Evolutionary conservation across 2,797 vertebrate genomes (phyloP), one percentile per base, ranked within the genome.

Genomic region (Etheostoma perlongum): DNA sequence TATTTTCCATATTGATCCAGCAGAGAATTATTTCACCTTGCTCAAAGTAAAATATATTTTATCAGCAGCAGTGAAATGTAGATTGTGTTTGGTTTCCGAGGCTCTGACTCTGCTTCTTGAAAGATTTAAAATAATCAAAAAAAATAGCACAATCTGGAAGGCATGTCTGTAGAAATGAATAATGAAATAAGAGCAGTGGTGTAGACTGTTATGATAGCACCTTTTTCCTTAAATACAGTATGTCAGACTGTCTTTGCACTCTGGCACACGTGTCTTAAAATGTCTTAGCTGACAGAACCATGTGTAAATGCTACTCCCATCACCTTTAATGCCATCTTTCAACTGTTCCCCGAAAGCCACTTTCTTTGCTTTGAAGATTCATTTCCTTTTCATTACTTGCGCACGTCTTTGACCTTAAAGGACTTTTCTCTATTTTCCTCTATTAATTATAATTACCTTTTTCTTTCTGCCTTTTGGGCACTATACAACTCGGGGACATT

Each of bases 1-100:
- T 27, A 75, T 74, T 87, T 81, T 88, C 69, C 74, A 66, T 85
- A 92, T 91, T 67, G 90, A 91, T 90, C 82, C 68, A 53, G 25
- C 52, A 2, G 8, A 75, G 82, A 88, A 80, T 81, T 75, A 77
- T 66, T 86, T 73, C 68, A 36, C 74, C 47, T 30, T 19, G 11
- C 58, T 64, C 61, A 25, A 11, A 51, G 67, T 72, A 69, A 83
- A 64, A 82, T 9, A 71, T 66, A 62, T 79, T 61, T 60, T 59
- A 79, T 72, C 71, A 44, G 49, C 74, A 62, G 76, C 68, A 44
- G 74, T 73, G 52, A 83, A 80, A 83, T 78, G 40, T 27, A 40
- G 53, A 72, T 62, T 68, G 51, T 52, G 68, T 85, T 85, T 78
- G 61, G 57, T 62, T 83, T 82, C 46, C 23, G 11, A 33, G 48